A percentile compares a stretch with the other conserved stretches of the same genome.
Evolutionary conservation across 92 coral and sea anemone species (phyloP).

Genomic region (Siderastrea siderea): DNA sequence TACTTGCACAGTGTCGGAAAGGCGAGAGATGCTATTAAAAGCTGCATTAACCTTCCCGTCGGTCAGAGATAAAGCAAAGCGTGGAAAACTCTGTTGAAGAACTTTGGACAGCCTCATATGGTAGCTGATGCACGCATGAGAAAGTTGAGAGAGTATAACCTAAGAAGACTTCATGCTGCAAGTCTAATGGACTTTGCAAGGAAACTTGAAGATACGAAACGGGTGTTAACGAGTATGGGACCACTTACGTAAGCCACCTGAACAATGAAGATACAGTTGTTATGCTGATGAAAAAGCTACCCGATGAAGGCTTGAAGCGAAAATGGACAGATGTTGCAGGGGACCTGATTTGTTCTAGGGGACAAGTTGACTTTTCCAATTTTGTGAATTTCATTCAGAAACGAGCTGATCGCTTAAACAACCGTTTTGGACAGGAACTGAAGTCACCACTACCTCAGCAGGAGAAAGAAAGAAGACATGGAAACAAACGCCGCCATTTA

Average conservation of each 20-base stretch:
- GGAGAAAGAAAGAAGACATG: constrained; percentile 7
- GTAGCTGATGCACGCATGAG: constrained; percentile 61
- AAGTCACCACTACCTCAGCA: constrained; percentile 42
- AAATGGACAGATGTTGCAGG: constrained; percentile 66
- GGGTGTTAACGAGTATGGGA: constrained; percentile 60
- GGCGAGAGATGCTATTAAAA: constrained; percentile 36
- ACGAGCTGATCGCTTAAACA: constrained; percentile 63
- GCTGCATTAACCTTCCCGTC: constrained; percentile 62
- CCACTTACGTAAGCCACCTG: constrained; percentile 42
- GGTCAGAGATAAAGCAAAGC: constrained; percentile 53
- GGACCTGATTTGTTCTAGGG: constrained; percentile 59
- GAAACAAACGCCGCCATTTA: too few relatives aligned
- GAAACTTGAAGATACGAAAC: constrained; percentile 47
- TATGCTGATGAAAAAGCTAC: constrained; percentile 63
- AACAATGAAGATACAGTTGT: constrained; percentile 62
- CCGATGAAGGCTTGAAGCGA: constrained; percentile 62
- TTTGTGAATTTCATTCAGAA: constrained; percentile 61
- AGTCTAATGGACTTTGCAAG: constrained; percentile 66
- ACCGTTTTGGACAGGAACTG: constrained; percentile 61
- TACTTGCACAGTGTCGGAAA: constrained; percentile 76
- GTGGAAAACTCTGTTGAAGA: constrained; percentile 43
- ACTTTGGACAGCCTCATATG: constrained; percentile 67
- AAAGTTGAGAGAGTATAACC: constrained; percentile 40
- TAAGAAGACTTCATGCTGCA: constrained; percentile 46
- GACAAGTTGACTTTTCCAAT: constrained; percentile 55